A percentile compares a stretch with the other conserved stretches of the same genome.
Evolutionary conservation across 2,113 vertebrate genomes (phyloP).

Genomic region (Lampris incognitus): DNA sequence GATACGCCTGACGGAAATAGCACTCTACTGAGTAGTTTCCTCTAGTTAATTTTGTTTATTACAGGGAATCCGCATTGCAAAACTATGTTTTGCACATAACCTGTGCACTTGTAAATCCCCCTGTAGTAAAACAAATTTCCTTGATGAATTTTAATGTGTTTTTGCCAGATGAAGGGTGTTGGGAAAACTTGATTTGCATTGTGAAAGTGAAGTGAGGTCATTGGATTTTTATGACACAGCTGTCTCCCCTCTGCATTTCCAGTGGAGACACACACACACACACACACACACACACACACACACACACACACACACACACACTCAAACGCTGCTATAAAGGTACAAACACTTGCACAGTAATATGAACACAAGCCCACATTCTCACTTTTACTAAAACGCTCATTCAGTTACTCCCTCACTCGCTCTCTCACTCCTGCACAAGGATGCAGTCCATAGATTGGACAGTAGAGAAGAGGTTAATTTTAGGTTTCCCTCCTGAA

Average conservation of each 20-base stretch:
- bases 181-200: conserved; percentile 40
- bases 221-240: conserved; percentile 60
- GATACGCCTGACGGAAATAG: not conserved
- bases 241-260: conserved; percentile 52
- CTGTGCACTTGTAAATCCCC: conserved; percentile 39
- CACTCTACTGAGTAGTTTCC: conserved; percentile 45
- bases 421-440: too few species aligned
- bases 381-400: not conserved
- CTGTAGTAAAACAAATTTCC: conserved; percentile 36
- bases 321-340: too few species aligned
- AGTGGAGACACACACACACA: conserved; percentile 42
- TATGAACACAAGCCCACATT: conserved; percentile 20
- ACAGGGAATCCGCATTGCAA: conserved; percentile 23
- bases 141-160: conserved; percentile 27
- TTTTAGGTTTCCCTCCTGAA: too few species aligned
- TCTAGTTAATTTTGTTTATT: conserved; percentile 10
- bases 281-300: conserved; percentile 19
- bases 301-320: conserved; percentile 28
- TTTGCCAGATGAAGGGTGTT: conserved; percentile 55
- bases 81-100: conserved; percentile 33
- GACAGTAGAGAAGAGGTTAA: too few species aligned
- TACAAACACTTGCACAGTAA: conserved; percentile 1
- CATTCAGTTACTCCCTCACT: not conserved
- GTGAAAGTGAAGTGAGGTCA: conserved; percentile 59
- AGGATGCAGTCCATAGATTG: too few species aligned